A percentile compares a stretch with the other conserved stretches of the same genome.
phyloP scores from a whole-genome alignment of 2,888 invertebrate species.

The Apotomis betuletana region DNA sequence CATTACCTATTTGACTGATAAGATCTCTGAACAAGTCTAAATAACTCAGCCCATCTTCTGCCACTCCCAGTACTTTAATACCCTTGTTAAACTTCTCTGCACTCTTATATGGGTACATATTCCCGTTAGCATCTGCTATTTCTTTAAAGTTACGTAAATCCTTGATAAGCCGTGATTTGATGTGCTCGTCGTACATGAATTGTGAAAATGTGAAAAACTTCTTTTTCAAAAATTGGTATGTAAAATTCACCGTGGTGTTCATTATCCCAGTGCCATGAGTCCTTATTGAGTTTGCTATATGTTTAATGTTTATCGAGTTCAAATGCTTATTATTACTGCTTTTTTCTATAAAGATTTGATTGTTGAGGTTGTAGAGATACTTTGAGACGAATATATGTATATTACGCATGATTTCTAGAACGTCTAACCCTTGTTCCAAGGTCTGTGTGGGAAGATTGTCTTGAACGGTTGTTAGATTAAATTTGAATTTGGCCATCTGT shows the following conservation, averaged over 20 bases:
- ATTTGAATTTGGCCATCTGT: conserved; percentile 93
- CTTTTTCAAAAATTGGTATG: conserved; percentile 96
- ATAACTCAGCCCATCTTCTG: conserved; percentile 92
- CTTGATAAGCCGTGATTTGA: conserved; percentile 96
- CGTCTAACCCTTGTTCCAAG: conserved; percentile 97
- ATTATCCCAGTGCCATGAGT: conserved; percentile 98
- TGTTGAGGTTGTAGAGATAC: conserved; percentile 97
- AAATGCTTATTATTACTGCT: conserved; percentile 96
- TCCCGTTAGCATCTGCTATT: conserved; percentile 85
- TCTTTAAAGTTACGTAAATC: conserved; percentile 93
- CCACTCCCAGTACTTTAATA: conserved; percentile 93
- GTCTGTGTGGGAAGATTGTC: conserved; percentile 98
- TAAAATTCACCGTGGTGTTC: conserved; percentile 96
- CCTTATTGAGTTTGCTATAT: conserved; percentile 97
- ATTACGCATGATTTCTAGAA: conserved; percentile 98
- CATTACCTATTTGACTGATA: conserved; percentile 97
- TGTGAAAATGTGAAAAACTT: conserved; percentile 98
- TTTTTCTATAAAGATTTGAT: conserved; percentile 97
- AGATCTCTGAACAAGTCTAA: conserved; percentile 96
- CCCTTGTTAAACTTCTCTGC: conserved; percentile 97
- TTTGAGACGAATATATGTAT: conserved; percentile 97
- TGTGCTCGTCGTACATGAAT: conserved; percentile 98
- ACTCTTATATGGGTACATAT: conserved; percentile 92
- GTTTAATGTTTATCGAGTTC: conserved; percentile 96
- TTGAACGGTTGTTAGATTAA: conserved; percentile 91